Percentiles rank a stretch among this genome's conserved stretches.
Evolutionary conservation across 1,140 invertebrate genomes (phyloP).

Genomic region (Mesaphorura yosii): DNA sequence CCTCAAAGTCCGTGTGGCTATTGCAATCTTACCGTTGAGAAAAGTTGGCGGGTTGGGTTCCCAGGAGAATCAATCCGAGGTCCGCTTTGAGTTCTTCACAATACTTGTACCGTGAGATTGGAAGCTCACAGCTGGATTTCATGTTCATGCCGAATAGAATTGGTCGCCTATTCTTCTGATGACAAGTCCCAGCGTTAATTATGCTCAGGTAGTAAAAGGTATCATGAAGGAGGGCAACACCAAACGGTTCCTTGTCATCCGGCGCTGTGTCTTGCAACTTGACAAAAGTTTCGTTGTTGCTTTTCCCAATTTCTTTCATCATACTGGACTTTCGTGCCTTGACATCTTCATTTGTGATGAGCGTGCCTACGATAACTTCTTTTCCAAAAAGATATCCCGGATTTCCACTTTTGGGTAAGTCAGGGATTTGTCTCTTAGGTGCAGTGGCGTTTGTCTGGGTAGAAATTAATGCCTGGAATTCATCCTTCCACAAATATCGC

Average conservation of each 20-base stretch:
- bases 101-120: constrained; percentile 1
- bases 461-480: no score
- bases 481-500: constrained; percentile 31
- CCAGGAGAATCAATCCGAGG: constrained; percentile 19
- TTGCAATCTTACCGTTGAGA: not conserved
- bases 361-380: constrained; percentile 42
- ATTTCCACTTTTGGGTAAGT: constrained; percentile 49
- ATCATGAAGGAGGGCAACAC: not conserved
- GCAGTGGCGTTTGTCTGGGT: no score
- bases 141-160: constrained; percentile 21
- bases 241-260: not conserved
- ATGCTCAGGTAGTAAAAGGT: constrained; percentile 17
- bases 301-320: no score
- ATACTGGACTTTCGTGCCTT: not conserved
- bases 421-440: no score
- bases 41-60: constrained; percentile 5
- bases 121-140: constrained; percentile 9
- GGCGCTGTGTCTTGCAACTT: not conserved
- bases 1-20: not conserved
- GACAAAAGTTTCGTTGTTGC: no score
- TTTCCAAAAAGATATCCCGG: constrained; percentile 52
- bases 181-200: constrained; percentile 15
- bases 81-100: constrained; percentile 18
- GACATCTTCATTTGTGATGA: not conserved
- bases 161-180: constrained; percentile 2